These are phyloP conservation scores for Monopterus albus DNA, from an alignment of 2,113 vertebrate species.

Conservation along the genomic window DNA sequence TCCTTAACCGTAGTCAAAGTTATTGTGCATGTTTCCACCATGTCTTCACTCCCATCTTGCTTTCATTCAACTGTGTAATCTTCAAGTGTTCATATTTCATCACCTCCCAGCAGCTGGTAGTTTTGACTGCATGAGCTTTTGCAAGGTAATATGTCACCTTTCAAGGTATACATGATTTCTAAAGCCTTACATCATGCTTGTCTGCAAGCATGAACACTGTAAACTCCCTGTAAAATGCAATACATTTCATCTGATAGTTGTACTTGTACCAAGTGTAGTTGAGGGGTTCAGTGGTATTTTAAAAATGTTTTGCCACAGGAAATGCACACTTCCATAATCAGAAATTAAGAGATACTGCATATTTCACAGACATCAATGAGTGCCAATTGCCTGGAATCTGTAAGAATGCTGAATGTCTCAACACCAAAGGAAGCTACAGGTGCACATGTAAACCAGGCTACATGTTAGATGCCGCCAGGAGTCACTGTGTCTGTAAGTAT, in stretches of 20 bases:
- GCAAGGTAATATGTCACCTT: conserved; percentile 52
- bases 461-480: conserved; percentile 83
- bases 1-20: conserved; percentile 23
- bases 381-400: conserved; percentile 82
- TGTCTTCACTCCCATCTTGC: conserved; percentile 39
- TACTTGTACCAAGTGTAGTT: conserved; percentile 1
- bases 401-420: conserved; percentile 83
- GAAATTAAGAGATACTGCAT: conserved; percentile 1
- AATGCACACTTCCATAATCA: conserved; percentile 42
- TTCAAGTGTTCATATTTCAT: conserved; percentile 41
- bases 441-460: conserved; percentile 84
- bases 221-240: conserved; percentile 16
- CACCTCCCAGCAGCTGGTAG: conserved; percentile 30
- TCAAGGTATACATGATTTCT: conserved; percentile 57
- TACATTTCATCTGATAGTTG: conserved; percentile 1
- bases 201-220: conserved; percentile 10
- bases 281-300: conserved; percentile 26
- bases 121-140: conserved; percentile 35
- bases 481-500: conserved; percentile 85
- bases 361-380: conserved; percentile 84
- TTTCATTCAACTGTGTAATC: conserved; percentile 37
- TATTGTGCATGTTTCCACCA: conserved; percentile 33
- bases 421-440: conserved; percentile 85
- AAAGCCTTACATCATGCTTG: conserved; percentile 43
- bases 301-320: conserved; percentile 2